These are phyloP conservation scores for Tetrapedia diversipes DNA, from an alignment of 2,888 invertebrate species.

Conservation along the genomic window DNA sequence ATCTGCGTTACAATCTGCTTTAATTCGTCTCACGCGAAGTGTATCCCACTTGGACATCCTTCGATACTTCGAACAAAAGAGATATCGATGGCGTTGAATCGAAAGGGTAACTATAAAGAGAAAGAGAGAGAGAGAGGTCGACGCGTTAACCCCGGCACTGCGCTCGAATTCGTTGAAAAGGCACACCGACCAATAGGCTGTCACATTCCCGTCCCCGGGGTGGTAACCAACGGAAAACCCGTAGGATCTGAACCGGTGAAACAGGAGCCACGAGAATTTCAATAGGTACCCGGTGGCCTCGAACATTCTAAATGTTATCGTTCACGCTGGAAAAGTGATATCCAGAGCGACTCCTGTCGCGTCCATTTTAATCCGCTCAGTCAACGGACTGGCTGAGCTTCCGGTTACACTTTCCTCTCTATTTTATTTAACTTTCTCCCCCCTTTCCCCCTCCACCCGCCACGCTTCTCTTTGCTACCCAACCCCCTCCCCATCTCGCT, in stretches of 20 bases:
- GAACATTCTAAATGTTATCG: conserved; percentile 46
- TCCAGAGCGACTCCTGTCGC: conserved; percentile 24
- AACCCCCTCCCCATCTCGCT: neutral
- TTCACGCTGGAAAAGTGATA: conserved; percentile 51
- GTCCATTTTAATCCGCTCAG: conserved; percentile 35
- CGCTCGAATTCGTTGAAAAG: conserved; percentile 56
- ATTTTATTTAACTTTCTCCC: neutral
- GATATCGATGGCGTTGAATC: conserved; percentile 22
- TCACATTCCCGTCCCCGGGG: conserved; percentile 52
- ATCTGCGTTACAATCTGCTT: conserved; percentile 7
- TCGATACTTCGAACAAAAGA: conserved; percentile 30
- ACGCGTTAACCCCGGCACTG: conserved; percentile 58
- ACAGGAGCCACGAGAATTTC: conserved; percentile 63
- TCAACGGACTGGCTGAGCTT: conserved; percentile 19
- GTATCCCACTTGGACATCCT: conserved; percentile 17
- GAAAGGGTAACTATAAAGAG: conserved; percentile 28
- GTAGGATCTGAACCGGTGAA: conserved; percentile 64
- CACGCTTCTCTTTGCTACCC: neutral
- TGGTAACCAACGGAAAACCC: conserved; percentile 60
- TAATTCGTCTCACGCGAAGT: conserved; percentile 5
- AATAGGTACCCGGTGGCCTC: conserved; percentile 49
- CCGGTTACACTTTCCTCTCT: neutral
- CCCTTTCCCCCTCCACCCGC: neutral
- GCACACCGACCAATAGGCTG: conserved; percentile 57
- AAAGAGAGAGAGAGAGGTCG: no score